Conservation (phyloP, 2,888 invertebrate genomes). For the Papilio gigon region DNA sequence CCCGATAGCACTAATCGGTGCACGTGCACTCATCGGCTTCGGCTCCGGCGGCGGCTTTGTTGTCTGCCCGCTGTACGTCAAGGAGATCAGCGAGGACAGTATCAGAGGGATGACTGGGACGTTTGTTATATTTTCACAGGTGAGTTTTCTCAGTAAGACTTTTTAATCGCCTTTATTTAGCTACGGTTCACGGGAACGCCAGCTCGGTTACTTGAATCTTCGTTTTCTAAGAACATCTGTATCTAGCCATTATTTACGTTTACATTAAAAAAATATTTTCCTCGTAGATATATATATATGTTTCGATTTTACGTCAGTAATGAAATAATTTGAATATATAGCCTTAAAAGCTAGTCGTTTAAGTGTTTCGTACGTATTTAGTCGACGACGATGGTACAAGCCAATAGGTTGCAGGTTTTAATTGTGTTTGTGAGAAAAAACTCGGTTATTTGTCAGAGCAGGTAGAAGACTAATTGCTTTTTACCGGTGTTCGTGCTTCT, state of each 20-base stretch:
- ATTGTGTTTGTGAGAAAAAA: no score
- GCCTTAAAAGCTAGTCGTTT: no score
- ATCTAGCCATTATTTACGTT: neutral
- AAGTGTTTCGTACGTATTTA: no score
- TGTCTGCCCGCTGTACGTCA: conserved; percentile 75
- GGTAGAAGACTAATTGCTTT: no score
- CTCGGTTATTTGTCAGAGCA: no score
- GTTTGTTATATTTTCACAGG: conserved; percentile 77
- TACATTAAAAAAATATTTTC: neutral
- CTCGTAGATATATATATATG: neutral
- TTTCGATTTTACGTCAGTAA: no score
- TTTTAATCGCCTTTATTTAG: neutral
- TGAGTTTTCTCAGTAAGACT: conserved; percentile 47
- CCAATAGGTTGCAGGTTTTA: no score
- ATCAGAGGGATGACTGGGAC: conserved; percentile 78
- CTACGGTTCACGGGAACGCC: neutral
- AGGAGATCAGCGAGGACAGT: conserved; percentile 77
- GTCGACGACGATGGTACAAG: no score
- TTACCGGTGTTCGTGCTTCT: no score
- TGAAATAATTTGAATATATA: no score
- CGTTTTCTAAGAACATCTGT: neutral
- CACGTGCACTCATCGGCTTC: conserved; percentile 74
- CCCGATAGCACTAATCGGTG: conserved; percentile 67
- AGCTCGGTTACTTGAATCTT: neutral
- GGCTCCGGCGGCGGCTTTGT: conserved; percentile 75